phyloP scores from a whole-genome alignment of 35 echinoderm and acorn worm genomes.

The Heliocidaris erythrogramma region DNA sequence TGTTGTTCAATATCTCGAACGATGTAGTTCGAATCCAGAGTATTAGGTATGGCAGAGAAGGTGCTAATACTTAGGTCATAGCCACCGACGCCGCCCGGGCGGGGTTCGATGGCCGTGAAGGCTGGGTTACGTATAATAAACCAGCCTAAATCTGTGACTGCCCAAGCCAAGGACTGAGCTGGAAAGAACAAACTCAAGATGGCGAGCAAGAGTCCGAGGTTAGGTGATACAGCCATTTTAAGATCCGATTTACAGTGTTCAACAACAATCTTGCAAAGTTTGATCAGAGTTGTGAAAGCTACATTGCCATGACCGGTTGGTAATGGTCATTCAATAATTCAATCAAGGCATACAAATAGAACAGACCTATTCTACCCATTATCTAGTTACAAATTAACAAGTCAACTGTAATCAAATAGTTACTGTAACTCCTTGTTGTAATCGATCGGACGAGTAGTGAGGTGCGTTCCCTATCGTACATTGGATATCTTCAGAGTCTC shows the following conservation, averaged over 20 bases:
- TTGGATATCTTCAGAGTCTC: no score
- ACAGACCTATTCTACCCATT: neutral
- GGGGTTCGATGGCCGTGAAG: slow-evolving; percentile 23
- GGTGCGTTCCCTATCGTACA: no score
- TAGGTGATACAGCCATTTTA: neutral
- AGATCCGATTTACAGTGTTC: neutral
- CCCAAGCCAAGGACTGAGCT: neutral
- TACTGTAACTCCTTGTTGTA: neutral
- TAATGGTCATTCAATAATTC: neutral
- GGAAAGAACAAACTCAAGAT: neutral
- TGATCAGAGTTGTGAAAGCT: neutral
- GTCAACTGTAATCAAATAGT: neutral
- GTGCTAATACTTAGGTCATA: slow-evolving; percentile 75
- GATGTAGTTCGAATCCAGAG: slow-evolving; percentile 60
- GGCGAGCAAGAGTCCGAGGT: neutral
- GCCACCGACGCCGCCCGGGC: neutral
- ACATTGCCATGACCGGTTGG: neutral
- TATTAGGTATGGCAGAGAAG: slow-evolving; percentile 55
- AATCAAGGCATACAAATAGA: neutral
- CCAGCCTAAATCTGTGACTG: neutral
- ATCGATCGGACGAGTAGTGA: neutral
- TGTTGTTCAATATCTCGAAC: slow-evolving; percentile 73
- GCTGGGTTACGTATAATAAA: slow-evolving; percentile 13
- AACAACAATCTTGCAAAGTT: neutral
- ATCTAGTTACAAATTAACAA: neutral